A percentile compares a stretch with the other conserved stretches of the same genome.
These are phyloP conservation scores for Hypselothyrea guttata DNA, from an alignment of 2,888 invertebrate genomes.

Conservation along the genomic window DNA sequence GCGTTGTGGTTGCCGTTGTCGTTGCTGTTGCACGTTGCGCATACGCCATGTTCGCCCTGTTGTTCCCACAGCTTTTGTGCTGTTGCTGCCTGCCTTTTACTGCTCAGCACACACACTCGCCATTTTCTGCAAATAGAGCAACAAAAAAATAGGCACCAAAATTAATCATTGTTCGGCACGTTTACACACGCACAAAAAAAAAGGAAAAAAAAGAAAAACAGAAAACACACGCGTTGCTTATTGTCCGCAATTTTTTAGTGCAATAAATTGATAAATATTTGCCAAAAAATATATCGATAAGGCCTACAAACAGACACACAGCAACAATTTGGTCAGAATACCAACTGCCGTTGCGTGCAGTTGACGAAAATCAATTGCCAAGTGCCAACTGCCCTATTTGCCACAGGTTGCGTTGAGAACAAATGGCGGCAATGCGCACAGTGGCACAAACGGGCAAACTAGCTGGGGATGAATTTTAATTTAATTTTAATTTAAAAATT, in stretches of 20 bases:
- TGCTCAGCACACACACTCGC: conserved; percentile 3
- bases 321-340: conserved; percentile 41
- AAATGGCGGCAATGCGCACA: conserved; percentile 1
- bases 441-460: too few relatives aligned
- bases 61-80: conserved; percentile 1
- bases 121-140: conserved; percentile 24
- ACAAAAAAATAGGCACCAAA: conserved; percentile 27
- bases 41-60: conserved; percentile 58
- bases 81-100: not conserved
- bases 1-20: conserved; percentile 25
- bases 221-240: conserved; percentile 33
- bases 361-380: conserved; percentile 30
- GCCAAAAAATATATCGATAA: conserved; percentile 64
- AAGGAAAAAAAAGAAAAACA: conserved; percentile 5
- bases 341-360: conserved; percentile 22
- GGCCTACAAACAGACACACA: conserved; percentile 27
- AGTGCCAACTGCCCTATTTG: not conserved
- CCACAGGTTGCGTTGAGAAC: conserved; percentile 12
- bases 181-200: conserved; percentile 33
- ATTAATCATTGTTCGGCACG: conserved; percentile 69
- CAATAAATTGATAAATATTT: conserved; percentile 74
- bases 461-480: too few relatives aligned
- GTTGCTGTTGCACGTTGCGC: conserved; percentile 50
- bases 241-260: conserved; percentile 65
- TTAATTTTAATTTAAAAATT: too few relatives aligned